Evolutionary conservation across 2,797 vertebrate genomes (phyloP).

Genomic region (Typhlichthys eigenmanni): DNA sequence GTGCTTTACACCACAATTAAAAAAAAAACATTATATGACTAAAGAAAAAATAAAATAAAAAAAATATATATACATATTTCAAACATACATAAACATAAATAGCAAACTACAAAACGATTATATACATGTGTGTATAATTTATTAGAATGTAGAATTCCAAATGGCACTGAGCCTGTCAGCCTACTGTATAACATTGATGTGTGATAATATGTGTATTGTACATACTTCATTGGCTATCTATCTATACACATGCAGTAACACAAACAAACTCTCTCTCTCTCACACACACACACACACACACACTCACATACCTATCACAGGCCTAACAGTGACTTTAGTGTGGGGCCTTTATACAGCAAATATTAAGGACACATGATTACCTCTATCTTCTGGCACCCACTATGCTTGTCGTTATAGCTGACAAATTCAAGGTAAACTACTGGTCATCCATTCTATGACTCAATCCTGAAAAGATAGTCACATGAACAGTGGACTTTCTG

Average conservation of each 20-base stretch:
- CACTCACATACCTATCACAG: slow-evolving; percentile 37
- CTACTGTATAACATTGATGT: too few relatives aligned
- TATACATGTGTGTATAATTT: too few relatives aligned
- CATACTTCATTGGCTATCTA: too few relatives aligned
- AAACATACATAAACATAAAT: too few relatives aligned
- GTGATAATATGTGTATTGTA: too few relatives aligned
- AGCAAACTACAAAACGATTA: too few relatives aligned
- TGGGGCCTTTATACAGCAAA: slow-evolving; percentile 40
- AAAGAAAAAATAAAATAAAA: not conserved
- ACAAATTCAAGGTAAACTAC: slow-evolving; percentile 49
- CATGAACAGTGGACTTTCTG: slow-evolving; percentile 51
- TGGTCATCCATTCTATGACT: slow-evolving; percentile 53
- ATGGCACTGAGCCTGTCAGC: too few relatives aligned
- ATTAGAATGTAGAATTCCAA: too few relatives aligned
- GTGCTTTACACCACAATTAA: slow-evolving; percentile 6
- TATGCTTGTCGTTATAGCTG: slow-evolving; percentile 48
- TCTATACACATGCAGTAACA: too few relatives aligned
- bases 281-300: too few relatives aligned
- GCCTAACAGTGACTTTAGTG: slow-evolving; percentile 29
- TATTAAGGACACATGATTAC: slow-evolving; percentile 67
- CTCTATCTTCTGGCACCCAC: slow-evolving; percentile 56
- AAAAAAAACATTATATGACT: not conserved
- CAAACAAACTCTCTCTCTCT: too few relatives aligned
- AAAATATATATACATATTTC: not conserved
- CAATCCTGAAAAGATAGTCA: slow-evolving; percentile 44